Evolutionary conservation across 2,888 invertebrate genomes (phyloP).

Genomic region (Cylloceria caligata): DNA sequence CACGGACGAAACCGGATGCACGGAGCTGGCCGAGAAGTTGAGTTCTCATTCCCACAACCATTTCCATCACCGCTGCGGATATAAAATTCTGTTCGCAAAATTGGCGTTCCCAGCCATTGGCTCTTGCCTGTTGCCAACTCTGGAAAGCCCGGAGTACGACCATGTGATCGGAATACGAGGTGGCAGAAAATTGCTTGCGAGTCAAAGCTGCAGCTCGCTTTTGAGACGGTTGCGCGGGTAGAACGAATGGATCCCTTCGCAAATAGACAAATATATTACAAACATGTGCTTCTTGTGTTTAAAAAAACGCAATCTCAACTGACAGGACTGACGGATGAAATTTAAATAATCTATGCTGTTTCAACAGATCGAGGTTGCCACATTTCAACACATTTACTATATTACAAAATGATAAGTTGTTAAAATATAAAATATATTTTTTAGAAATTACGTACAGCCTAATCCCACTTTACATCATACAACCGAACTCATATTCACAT

Average conservation of each 20-base stretch:
- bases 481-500: no score
- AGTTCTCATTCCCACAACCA: constrained; percentile 93
- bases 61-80: constrained; percentile 94
- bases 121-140: constrained; percentile 87
- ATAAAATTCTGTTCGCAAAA: constrained; percentile 92
- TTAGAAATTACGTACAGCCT: no score
- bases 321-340: not conserved
- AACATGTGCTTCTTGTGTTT: not conserved
- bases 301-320: constrained; percentile 9
- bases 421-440: no score
- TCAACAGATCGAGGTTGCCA: not conserved
- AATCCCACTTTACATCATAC: no score
- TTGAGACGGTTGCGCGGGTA: constrained; percentile 90
- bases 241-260: constrained; percentile 90
- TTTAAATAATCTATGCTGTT: not conserved
- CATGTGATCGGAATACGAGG: constrained; percentile 96
- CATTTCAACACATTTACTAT: not conserved
- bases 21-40: constrained; percentile 93
- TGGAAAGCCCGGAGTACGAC: constrained; percentile 93
- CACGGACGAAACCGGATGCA: constrained; percentile 90
- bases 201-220: constrained; percentile 87
- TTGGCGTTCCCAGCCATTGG: constrained; percentile 88
- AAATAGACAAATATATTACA: constrained; percentile 55
- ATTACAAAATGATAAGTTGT: no score
- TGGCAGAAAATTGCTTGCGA: constrained; percentile 89